Base-by-base conservation (phyloP, 2,888 invertebrate species). In the Alloscopus bannaensis region DNA sequence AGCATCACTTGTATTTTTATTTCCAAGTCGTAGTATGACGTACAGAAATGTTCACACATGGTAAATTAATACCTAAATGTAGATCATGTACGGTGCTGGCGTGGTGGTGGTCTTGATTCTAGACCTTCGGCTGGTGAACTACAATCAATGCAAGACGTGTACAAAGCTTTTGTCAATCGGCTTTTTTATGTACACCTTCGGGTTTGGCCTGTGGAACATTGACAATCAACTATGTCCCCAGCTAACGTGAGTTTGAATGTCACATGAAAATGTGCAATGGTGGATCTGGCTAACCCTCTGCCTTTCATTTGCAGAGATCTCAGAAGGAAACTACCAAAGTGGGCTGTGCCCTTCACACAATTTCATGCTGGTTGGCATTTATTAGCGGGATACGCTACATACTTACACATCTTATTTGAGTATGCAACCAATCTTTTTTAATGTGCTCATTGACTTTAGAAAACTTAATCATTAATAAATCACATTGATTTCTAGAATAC, bases 341-440 rank as follows among this genome's bases (percentile, higher is more conserved):
- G 86, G 16, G 72, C 88, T 2, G 81, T 86, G 24, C 87, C 87
- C 16, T 73, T 89, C 6, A 87, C 88, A 28, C 88, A 89, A 79
- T 86, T 89, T 22, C 89, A 89, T 86, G 89, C 89, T 18, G 89
- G 89, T 88, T 89, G 89, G 89, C 89, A 89, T 81, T 84, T 88
- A 29, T 84, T 89, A 20, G 89, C 89, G 47, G 89, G 89, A 1
- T 86, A 88, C 42, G 89, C 89, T 8, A 89, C 88, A 22, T 89
- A 89, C 83, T 81, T 89, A 18, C 87, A 87, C 42, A 86, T 89
- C 16, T 26, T 87, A 20, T 87, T 86, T 55, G 86, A 84, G 86
- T 87, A 80, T 75, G 78, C 29, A n/a, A n/a, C n/a, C 11, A 40
- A 59, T 59, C 6, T 60, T 6, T 55, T 68, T 40, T 57, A 11